phyloP scores from a whole-genome alignment of 2,797 vertebrate genomes.

The Gila robusta region DNA sequence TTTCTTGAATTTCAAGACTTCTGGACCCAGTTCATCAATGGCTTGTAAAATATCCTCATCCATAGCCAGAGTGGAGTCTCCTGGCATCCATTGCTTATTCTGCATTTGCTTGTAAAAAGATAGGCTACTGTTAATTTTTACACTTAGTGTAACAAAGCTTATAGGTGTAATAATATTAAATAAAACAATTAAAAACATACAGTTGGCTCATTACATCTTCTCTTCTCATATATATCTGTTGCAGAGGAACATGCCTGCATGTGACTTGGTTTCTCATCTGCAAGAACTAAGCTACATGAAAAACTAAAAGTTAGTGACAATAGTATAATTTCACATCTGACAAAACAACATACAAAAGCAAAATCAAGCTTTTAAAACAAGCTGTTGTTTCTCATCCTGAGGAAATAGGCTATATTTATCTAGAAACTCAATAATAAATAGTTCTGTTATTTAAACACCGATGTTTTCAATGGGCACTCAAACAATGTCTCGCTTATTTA shows the following conservation, averaged over 20 bases:
- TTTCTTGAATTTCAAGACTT: constrained; percentile 42
- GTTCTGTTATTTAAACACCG: not conserved
- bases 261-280: constrained; percentile 56
- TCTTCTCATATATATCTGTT: constrained; percentile 54
- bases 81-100: constrained; percentile 51
- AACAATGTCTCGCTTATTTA: not conserved
- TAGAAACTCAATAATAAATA: not conserved
- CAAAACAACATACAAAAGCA: not conserved
- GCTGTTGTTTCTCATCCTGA: not conserved
- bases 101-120: constrained; percentile 49
- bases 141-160: not conserved
- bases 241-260: constrained; percentile 26
- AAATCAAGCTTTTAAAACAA: not conserved
- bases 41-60: constrained; percentile 73
- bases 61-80: constrained; percentile 71
- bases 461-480: not conserved
- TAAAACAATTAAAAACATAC: constrained; percentile 62
- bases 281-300: constrained; percentile 20
- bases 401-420: not conserved
- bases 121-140: not conserved
- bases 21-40: constrained; percentile 63
- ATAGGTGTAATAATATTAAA: not conserved
- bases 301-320: not conserved
- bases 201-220: not conserved
- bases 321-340: not conserved